phyloP scores from a whole-genome alignment of 2,113 vertebrate genomes.

The Martes martes region DNA sequence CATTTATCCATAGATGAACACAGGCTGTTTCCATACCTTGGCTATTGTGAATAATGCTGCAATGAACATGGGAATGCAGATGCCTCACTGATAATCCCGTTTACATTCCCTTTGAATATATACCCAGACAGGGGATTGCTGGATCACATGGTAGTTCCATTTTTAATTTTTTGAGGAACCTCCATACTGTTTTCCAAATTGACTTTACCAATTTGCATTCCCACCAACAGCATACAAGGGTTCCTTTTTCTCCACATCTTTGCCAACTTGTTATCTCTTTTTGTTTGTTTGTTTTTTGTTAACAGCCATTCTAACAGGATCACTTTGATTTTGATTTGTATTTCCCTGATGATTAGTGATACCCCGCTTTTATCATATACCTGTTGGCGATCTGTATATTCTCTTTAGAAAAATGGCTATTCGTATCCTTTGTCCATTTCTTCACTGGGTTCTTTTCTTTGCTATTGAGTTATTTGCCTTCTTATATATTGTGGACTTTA shows the following conservation, averaged over 20 bases:
- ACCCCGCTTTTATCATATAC: background rate
- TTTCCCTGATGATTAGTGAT: background rate
- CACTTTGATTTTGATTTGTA: background rate
- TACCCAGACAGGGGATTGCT: background rate
- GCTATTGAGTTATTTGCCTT: background rate
- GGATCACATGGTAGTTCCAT: background rate
- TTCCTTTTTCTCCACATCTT: background rate
- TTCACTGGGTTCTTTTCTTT: background rate
- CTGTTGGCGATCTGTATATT: background rate
- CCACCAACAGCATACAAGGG: background rate
- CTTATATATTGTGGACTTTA: background rate
- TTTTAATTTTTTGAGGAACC: background rate
- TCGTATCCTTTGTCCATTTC: background rate
- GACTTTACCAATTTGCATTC: background rate
- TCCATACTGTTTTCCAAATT: background rate
- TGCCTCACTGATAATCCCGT: background rate
- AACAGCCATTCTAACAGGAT: background rate
- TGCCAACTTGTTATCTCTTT: background rate
- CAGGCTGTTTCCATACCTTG: background rate
- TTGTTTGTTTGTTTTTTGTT: background rate
- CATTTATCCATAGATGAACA: background rate
- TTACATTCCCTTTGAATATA: background rate
- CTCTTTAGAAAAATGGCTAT: background rate
- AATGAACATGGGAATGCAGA: background rate
- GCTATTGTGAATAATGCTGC: background rate